Conservation (phyloP, 2,888 invertebrate species). For the Euplagia quadripunctaria region DNA sequence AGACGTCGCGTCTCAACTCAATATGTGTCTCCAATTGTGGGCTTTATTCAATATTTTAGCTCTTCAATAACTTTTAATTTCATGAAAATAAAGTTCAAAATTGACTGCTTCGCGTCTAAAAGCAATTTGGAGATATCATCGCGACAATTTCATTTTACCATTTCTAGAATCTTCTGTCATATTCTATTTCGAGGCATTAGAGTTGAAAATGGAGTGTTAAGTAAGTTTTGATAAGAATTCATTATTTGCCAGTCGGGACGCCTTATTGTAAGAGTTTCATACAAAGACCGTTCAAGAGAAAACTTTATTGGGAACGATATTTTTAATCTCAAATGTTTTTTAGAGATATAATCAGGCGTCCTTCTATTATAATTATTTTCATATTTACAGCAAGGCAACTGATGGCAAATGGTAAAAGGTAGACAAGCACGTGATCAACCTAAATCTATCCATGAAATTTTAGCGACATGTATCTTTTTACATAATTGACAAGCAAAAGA, state of each 20-base stretch:
- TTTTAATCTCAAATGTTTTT: slow-evolving; percentile 44
- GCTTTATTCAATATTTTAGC: slow-evolving; percentile 37
- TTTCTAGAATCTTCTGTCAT: background rate
- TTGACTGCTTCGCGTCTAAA: slow-evolving; percentile 26
- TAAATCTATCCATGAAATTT: too few relatives aligned
- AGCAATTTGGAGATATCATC: slow-evolving; percentile 44
- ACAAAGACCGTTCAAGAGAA: slow-evolving; percentile 44
- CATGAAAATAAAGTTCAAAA: slow-evolving; percentile 32
- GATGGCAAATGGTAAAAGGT: too few relatives aligned
- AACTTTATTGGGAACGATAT: slow-evolving; percentile 53
- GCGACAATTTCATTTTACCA: slow-evolving; percentile 21
- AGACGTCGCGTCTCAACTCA: slow-evolving; percentile 32
- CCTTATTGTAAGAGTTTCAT: slow-evolving; percentile 47
- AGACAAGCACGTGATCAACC: too few relatives aligned
- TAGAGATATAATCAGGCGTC: slow-evolving; percentile 23
- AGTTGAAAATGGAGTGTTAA: slow-evolving; percentile 20
- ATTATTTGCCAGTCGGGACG: slow-evolving; percentile 20
- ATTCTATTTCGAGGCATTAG: slow-evolving; percentile 23
- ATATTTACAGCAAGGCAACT: too few relatives aligned
- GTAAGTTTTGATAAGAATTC: slow-evolving; percentile 2
- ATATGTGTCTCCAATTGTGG: slow-evolving; percentile 42
- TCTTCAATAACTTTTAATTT: slow-evolving; percentile 17
- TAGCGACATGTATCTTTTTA: too few relatives aligned
- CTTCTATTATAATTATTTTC: background rate
- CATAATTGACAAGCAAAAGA: too few relatives aligned